These are phyloP conservation scores for Empidonax alnorum DNA, from an alignment of 2,113 vertebrate species.

Conservation along the genomic window DNA sequence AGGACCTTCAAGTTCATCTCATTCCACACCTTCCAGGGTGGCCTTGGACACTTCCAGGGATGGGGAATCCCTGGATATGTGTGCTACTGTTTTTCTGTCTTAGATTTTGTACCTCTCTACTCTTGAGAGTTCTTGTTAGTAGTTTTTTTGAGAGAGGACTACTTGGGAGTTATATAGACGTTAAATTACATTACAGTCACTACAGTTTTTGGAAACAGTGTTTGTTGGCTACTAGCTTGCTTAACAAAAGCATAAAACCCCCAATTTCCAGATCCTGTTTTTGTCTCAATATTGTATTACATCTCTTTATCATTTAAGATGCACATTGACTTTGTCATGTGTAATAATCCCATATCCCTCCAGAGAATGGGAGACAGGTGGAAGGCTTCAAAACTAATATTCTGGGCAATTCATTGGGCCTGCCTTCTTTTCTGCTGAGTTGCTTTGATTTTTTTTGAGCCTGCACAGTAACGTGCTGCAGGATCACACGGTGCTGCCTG, in stretches of 20 bases:
- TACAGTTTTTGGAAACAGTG: not conserved
- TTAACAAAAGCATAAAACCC: not conserved
- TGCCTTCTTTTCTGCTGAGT: not conserved
- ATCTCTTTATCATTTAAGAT: not conserved
- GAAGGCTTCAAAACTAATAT: not conserved
- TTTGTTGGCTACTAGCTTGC: not conserved
- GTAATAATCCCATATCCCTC: not conserved
- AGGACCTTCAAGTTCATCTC: not conserved
- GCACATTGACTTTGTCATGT: not conserved
- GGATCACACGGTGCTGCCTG: fast-evolving
- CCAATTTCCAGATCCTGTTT: not conserved
- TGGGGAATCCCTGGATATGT: not conserved
- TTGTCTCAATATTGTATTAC: not conserved
- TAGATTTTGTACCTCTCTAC: not conserved
- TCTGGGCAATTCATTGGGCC: not conserved
- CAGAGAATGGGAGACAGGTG: not conserved
- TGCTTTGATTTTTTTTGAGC: not conserved
- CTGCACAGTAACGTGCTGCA: not conserved
- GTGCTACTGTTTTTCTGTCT: not conserved
- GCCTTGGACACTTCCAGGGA: not conserved
- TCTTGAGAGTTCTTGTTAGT: not conserved
- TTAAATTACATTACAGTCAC: not conserved
- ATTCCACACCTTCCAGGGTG: not conserved
- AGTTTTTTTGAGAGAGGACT: not conserved
- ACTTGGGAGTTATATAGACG: not conserved